Evolutionary conservation across 2,888 invertebrate genomes (phyloP).

Genomic region (Cacoxenus indagator): DNA sequence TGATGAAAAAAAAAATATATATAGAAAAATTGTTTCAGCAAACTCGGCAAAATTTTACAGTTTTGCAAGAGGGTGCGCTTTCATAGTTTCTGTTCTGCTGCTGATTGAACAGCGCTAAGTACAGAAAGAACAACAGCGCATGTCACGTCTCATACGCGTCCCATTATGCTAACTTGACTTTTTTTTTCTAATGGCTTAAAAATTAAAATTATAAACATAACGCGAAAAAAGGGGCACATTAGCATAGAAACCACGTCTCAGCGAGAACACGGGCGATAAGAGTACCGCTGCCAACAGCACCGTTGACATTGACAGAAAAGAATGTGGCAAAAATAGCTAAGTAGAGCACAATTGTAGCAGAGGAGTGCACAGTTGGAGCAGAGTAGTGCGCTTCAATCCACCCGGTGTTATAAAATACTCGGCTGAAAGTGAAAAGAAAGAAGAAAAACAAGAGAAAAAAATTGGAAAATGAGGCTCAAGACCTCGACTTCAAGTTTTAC

Average conservation of each 20-base stretch:
- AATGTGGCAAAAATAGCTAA: no score
- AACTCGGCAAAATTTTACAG: neutral
- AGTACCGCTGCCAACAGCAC: constrained; percentile 13
- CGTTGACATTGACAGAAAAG: neutral
- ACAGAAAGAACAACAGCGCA: neutral
- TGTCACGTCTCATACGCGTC: neutral
- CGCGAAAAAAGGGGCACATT: constrained; percentile 5
- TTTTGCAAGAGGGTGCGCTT: neutral
- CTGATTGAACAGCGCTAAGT: neutral
- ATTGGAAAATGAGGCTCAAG: no score
- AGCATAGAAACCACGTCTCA: neutral
- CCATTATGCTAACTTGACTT: neutral
- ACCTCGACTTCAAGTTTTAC: no score
- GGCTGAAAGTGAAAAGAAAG: no score
- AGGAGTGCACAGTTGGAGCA: no score
- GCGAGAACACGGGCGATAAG: neutral
- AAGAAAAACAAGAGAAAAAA: no score
- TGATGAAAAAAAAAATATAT: neutral
- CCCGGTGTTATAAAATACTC: no score
- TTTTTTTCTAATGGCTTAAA: constrained; percentile 37
- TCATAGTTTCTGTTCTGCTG: neutral
- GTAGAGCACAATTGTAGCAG: no score
- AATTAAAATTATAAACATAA: constrained; percentile 47
- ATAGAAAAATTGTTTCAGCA: neutral
- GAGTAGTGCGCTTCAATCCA: no score